Evolutionary conservation across 2,797 vertebrate genomes (phyloP).

Genomic region (Xerus rutilus): DNA sequence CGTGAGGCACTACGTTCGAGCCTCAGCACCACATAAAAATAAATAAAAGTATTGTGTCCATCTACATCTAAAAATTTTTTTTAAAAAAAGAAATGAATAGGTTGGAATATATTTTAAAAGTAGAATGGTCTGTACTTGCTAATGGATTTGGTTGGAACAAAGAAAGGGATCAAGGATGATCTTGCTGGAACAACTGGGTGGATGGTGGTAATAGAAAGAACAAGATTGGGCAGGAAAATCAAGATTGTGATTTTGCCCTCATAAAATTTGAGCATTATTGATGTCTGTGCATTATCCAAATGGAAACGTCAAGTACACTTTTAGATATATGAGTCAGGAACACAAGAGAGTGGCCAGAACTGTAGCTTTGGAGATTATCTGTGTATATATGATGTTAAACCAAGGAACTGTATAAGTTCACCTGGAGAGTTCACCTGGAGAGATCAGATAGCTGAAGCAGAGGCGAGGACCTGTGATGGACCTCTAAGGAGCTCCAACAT

Average conservation of each 20-base stretch:
- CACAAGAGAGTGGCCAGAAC: background rate
- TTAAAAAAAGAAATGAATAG: background rate
- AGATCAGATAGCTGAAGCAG: background rate
- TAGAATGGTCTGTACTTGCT: background rate
- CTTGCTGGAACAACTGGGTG: background rate
- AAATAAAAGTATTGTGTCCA: too few relatives aligned
- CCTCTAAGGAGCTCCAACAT: background rate
- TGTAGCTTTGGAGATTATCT: background rate
- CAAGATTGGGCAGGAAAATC: slow-evolving; percentile 16
- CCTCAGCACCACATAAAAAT: too few relatives aligned
- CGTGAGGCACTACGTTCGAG: too few relatives aligned
- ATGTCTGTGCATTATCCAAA: background rate
- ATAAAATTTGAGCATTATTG: slow-evolving; percentile 15
- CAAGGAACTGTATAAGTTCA: background rate
- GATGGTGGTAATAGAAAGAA: background rate
- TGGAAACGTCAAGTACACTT: background rate
- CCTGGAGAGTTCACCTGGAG: background rate
- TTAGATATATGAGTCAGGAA: background rate
- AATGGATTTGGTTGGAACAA: background rate
- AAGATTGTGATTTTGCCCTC: slow-evolving; percentile 32
- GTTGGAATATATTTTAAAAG: background rate
- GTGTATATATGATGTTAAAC: background rate
- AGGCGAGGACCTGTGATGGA: background rate
- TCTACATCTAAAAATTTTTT: too few relatives aligned
- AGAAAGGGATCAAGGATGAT: background rate